Percentiles rank a stretch among this genome's conserved stretches.
These are phyloP conservation scores for Ceuthmochares aereus DNA, from an alignment of 2,113 vertebrate species.

Conservation along the genomic window DNA sequence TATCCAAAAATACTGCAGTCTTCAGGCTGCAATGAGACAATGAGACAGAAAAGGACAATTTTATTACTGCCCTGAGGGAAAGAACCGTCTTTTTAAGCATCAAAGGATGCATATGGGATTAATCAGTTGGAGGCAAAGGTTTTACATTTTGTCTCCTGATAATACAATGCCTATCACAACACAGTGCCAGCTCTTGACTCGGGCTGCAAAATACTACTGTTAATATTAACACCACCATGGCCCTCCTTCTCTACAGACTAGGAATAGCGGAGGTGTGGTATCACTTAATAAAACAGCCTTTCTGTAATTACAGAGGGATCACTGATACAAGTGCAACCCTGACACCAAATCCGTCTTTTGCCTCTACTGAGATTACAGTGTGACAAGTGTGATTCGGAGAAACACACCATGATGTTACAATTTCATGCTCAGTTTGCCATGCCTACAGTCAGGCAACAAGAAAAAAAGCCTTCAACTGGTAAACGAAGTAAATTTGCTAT, in stretches of 20 bases:
- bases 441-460: conserved; percentile 45
- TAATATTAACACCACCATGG: background rate
- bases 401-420: conserved; percentile 61
- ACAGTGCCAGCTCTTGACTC: background rate
- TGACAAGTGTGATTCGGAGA: conserved; percentile 66
- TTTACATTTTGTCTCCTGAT: background rate
- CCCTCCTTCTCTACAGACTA: background rate
- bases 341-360: conserved; percentile 31
- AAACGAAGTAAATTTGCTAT: conserved; percentile 65
- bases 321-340: conserved; percentile 11
- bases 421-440: conserved; percentile 70
- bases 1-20: conserved; percentile 27
- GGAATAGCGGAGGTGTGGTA: background rate
- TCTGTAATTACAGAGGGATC: conserved; percentile 5
- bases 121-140: conserved; percentile 1
- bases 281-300: background rate
- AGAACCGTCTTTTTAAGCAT: background rate
- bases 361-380: conserved; percentile 47
- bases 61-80: conserved; percentile 28
- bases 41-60: conserved; percentile 22
- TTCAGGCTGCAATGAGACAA: conserved; percentile 21
- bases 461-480: conserved; percentile 49
- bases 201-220: background rate
- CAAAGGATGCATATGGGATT: background rate
- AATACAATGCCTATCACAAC: background rate